A percentile compares a stretch with the other conserved stretches of the same genome.
Conservation (phyloP, 2,797 vertebrate genomes). For the Sebastes cheni region DNA sequence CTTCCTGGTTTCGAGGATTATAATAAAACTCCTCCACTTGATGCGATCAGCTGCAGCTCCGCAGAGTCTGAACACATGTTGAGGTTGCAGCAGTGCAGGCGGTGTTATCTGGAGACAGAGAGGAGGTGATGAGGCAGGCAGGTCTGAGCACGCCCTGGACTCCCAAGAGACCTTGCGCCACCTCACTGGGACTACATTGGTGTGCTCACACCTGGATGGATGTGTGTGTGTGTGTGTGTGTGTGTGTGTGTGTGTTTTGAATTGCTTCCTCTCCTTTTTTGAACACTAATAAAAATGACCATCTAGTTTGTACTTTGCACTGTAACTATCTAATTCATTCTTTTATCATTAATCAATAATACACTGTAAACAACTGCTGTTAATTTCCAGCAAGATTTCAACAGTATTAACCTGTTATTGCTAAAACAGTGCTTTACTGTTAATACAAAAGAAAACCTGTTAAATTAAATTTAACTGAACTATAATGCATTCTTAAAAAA, state of each 20-base stretch:
- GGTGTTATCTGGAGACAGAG: conserved; percentile 21
- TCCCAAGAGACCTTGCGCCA: conserved; percentile 60
- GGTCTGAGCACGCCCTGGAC: conserved; percentile 77
- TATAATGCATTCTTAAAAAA: too few relatives aligned
- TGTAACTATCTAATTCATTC: too few relatives aligned
- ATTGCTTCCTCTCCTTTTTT: background rate
- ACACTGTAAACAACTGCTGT: too few relatives aligned
- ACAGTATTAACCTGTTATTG: too few relatives aligned
- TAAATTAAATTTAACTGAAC: too few relatives aligned
- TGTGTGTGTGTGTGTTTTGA: background rate
- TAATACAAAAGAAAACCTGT: too few relatives aligned
- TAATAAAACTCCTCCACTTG: background rate
- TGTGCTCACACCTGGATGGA: conserved; percentile 75
- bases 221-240: conserved; percentile 16
- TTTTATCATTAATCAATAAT: too few relatives aligned
- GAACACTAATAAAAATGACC: background rate
- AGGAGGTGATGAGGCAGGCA: conserved; percentile 69
- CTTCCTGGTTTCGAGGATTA: background rate
- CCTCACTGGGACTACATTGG: conserved; percentile 71
- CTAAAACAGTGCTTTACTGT: too few relatives aligned
- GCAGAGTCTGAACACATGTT: background rate
- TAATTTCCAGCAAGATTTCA: too few relatives aligned
- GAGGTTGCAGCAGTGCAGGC: background rate
- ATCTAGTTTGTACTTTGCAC: background rate
- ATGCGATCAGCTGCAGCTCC: background rate